phyloP scores from a whole-genome alignment of 2,113 vertebrate species.

The Chiloscyllium plagiosum region DNA sequence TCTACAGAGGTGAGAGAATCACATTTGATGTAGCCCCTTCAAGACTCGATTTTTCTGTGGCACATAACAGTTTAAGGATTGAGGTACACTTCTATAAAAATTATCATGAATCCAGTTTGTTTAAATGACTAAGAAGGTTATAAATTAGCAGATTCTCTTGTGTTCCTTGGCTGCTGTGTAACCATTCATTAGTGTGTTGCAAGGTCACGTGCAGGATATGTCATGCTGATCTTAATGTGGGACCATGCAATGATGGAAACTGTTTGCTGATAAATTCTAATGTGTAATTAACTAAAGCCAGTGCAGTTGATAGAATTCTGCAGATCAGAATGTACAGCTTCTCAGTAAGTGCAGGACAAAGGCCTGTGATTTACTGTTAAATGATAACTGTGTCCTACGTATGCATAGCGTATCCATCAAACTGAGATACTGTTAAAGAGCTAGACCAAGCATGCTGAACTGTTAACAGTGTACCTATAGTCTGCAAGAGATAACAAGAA shows the following conservation, averaged over 20 bases:
- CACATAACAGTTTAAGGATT: constrained; percentile 81
- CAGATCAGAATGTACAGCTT: background rate
- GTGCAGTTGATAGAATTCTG: background rate
- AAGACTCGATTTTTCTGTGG: constrained; percentile 77
- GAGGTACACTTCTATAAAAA: constrained; percentile 61
- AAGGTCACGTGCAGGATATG: background rate
- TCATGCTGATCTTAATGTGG: background rate
- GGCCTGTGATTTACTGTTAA: background rate
- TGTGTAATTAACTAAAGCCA: background rate
- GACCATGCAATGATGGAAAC: background rate
- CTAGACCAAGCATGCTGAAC: background rate
- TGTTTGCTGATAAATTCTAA: background rate
- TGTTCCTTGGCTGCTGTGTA: background rate
- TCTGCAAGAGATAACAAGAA: background rate
- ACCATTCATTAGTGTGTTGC: background rate
- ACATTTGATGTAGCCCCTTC: constrained; percentile 96
- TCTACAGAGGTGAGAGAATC: constrained; percentile 92
- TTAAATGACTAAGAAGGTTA: background rate
- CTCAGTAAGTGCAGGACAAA: background rate
- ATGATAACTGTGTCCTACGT: background rate
- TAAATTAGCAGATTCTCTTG: background rate
- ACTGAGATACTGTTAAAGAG: background rate
- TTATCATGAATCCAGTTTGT: background rate
- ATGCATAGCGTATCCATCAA: background rate
- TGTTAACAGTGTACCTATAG: background rate